phyloP scores from a whole-genome alignment of 2,113 vertebrate species.

The Hippocampus comes region DNA sequence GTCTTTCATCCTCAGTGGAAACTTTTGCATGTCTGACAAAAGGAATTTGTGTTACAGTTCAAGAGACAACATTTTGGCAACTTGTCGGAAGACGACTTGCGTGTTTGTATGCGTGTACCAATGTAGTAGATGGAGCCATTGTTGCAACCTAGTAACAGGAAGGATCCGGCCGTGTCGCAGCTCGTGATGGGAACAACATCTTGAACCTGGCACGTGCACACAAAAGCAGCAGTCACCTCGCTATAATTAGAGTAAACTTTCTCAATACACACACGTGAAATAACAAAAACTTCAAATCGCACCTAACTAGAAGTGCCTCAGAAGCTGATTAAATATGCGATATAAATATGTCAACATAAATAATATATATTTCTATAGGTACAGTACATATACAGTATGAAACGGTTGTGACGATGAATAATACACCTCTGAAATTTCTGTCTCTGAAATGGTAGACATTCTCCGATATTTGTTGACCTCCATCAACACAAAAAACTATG shows the following conservation, averaged over 20 bases:
- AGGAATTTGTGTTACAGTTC: neutral
- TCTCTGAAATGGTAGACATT: no score
- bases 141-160: constrained; percentile 88
- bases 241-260: neutral
- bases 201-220: constrained; percentile 75
- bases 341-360: no score
- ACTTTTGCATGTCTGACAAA: constrained; percentile 73
- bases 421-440: no score
- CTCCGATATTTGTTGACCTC: no score
- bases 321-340: no score
- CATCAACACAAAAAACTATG: no score
- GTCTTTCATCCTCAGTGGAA: constrained; percentile 87
- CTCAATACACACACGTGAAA: neutral
- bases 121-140: constrained; percentile 93
- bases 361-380: no score
- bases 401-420: no score
- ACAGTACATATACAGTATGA: neutral
- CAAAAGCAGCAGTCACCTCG: neutral
- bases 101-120: constrained; percentile 57
- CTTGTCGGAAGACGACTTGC: neutral
- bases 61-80: neutral
- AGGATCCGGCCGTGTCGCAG: constrained; percentile 87
- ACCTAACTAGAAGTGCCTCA: neutral
- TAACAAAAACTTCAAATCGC: neutral
- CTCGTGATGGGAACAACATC: constrained; percentile 93